Evolutionary conservation across 2,113 vertebrate species (phyloP).

Genomic region (Glaucidium brasilianum): DNA sequence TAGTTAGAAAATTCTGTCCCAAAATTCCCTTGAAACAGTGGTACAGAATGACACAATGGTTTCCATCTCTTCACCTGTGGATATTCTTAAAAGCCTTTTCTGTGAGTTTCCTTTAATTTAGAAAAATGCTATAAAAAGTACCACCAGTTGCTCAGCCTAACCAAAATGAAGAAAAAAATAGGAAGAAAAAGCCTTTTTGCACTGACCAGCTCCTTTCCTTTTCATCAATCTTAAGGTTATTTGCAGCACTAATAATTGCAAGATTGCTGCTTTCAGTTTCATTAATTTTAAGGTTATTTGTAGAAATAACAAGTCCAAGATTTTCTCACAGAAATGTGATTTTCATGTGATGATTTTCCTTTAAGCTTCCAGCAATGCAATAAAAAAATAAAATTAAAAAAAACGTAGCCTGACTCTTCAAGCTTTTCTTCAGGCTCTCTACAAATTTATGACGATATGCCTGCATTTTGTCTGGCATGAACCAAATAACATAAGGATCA

Average conservation of each 20-base stretch:
- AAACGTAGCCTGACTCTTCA: background rate
- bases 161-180: background rate
- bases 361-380: background rate
- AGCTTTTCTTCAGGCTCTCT: background rate
- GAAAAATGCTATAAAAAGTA: background rate
- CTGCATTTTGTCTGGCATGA: background rate
- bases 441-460: background rate
- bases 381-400: background rate
- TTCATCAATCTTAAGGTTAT: background rate
- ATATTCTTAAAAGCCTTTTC: slow-evolving; percentile 15
- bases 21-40: background rate
- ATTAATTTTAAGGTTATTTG: background rate
- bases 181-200: background rate
- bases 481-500: background rate
- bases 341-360: background rate
- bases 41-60: background rate
- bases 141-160: background rate
- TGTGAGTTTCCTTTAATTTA: background rate
- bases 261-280: background rate
- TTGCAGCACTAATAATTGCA: background rate
- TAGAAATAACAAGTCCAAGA: background rate
- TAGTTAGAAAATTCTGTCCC: background rate
- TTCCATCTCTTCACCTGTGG: background rate
- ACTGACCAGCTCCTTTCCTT: background rate
- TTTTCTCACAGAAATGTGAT: background rate